These are phyloP conservation scores for Phodopus roborovskii DNA, from an alignment of 2,113 vertebrate species.

Conservation along the genomic window DNA sequence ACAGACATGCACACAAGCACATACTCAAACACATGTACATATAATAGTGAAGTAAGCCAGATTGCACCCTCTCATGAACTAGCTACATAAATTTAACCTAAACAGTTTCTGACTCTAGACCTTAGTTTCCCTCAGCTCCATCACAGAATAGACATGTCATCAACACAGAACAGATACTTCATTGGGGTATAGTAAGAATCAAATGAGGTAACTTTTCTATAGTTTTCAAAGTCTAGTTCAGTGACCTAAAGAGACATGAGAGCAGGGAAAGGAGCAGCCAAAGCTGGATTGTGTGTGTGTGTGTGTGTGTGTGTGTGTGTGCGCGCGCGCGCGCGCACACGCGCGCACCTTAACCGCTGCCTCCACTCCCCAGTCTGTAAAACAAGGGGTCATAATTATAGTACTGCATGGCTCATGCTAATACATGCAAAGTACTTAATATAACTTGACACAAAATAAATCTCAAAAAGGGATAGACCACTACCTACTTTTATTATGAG, in stretches of 20 bases:
- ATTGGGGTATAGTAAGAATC: not conserved
- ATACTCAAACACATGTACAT: not conserved
- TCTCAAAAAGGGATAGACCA: not conserved
- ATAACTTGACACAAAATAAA: accelerated
- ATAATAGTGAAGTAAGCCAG: not conserved
- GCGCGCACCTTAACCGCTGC: too few relatives aligned
- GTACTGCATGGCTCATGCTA: accelerated
- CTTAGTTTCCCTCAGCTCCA: not conserved
- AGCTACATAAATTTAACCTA: not conserved
- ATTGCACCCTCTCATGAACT: not conserved
- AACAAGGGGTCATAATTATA: not conserved
- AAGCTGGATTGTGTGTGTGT: not conserved
- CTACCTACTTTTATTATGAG: not conserved
- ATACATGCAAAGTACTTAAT: not conserved
- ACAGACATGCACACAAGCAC: not conserved
- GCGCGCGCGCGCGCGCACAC: too few relatives aligned
- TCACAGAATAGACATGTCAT: not conserved
- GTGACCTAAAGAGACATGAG: not conserved
- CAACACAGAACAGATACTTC: not conserved
- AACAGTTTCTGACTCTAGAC: not conserved
- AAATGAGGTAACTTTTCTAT: not conserved
- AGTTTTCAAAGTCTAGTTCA: not conserved
- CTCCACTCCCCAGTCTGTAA: not conserved
- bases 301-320: too few relatives aligned
- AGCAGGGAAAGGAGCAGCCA: not conserved